phyloP scores from a whole-genome alignment of 2,888 invertebrate species.

The Apamea monoglypha region DNA sequence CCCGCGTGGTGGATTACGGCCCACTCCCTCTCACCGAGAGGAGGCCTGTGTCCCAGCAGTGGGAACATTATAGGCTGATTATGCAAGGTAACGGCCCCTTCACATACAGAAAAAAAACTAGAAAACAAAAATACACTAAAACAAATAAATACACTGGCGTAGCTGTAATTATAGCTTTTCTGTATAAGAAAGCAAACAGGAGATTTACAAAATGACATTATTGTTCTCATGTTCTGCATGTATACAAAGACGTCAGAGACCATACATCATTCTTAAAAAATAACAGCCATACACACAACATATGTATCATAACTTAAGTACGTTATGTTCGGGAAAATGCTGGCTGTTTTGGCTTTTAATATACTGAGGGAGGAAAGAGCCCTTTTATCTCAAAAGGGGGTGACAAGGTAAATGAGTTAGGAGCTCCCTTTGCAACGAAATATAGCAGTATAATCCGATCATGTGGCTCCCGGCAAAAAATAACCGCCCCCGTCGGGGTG shows the following conservation, averaged over 20 bases:
- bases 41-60: too few relatives aligned
- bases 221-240: background rate
- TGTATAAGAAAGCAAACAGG: too few relatives aligned
- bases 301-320: constrained; percentile 34
- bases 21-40: too few relatives aligned
- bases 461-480: constrained; percentile 53
- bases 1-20: too few relatives aligned
- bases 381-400: constrained; percentile 49
- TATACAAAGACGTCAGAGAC: background rate
- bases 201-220: background rate
- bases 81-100: too few relatives aligned
- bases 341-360: constrained; percentile 45
- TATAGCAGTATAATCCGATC: constrained; percentile 58
- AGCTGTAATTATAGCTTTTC: background rate
- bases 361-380: constrained; percentile 48
- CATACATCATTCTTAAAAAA: constrained; percentile 9
- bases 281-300: constrained; percentile 10
- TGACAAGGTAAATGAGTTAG: constrained; percentile 56
- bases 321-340: constrained; percentile 33
- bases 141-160: background rate
- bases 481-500: constrained; percentile 30
- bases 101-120: too few relatives aligned
- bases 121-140: background rate
- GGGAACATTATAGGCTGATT: too few relatives aligned
- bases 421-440: constrained; percentile 50